Conservation (phyloP, 2,888 invertebrate genomes). For the Caenorhabditis drosophilae region DNA sequence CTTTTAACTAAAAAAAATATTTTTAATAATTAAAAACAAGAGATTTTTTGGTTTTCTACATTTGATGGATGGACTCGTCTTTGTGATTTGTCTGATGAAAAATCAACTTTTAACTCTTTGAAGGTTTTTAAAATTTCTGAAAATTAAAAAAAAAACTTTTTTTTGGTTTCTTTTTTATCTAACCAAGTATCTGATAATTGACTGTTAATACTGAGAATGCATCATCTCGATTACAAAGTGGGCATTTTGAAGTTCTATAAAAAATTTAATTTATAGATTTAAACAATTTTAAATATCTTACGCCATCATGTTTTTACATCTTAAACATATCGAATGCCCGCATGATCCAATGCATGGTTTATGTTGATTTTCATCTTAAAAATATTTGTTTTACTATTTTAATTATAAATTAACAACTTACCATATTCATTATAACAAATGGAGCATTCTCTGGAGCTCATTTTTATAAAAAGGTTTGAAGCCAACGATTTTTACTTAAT, state of each 20-base stretch:
- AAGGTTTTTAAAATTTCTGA: not conserved
- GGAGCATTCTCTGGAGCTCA: slow-evolving; percentile 26
- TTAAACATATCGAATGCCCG: slow-evolving; percentile 34
- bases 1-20: not conserved
- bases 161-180: not conserved
- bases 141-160: not conserved
- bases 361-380: slow-evolving; percentile 16
- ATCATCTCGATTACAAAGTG: slow-evolving; percentile 35
- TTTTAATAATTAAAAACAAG: not conserved
- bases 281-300: slow-evolving; percentile 1
- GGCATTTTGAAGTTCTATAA: slow-evolving; percentile 28
- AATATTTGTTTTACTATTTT: not conserved
- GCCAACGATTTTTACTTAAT: too few relatives aligned
- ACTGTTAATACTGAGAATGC: slow-evolving; percentile 32
- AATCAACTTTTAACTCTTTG: too few relatives aligned
- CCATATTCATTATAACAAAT: slow-evolving; percentile 38
- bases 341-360: slow-evolving; percentile 37
- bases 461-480: not conserved
- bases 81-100: too few relatives aligned
- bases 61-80: not conserved
- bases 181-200: slow-evolving; percentile 31
- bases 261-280: not conserved
- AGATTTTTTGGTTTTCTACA: not conserved
- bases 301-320: slow-evolving; percentile 26
- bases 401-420: not conserved